A percentile compares a stretch with the other conserved stretches of the same genome.
These are phyloP conservation scores for Zaprionus ornatus DNA, from an alignment of 1,140 invertebrate genomes.

Conservation along the genomic window DNA sequence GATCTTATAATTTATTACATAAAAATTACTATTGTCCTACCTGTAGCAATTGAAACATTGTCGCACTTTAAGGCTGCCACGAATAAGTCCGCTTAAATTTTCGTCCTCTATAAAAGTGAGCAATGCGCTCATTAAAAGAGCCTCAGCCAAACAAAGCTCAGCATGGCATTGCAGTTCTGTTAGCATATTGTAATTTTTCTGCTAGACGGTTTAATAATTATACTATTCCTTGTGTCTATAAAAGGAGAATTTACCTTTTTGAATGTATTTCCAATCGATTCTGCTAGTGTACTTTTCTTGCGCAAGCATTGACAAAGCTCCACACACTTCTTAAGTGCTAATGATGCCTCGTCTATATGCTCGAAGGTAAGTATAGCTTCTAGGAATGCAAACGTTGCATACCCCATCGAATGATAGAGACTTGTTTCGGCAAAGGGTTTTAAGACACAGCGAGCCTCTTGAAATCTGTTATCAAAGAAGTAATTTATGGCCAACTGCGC, in stretches of 20 bases:
- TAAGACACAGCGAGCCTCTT: slow-evolving; percentile 90
- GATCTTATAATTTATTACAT: too few species aligned
- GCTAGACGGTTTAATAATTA: background rate
- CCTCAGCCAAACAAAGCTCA: slow-evolving; percentile 97
- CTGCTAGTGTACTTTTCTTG: slow-evolving; percentile 89
- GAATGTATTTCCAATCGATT: slow-evolving; percentile 92
- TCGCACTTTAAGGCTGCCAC: too few species aligned
- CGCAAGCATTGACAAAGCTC: slow-evolving; percentile 90
- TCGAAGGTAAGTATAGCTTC: slow-evolving; percentile 97
- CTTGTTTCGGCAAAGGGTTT: slow-evolving; percentile 91
- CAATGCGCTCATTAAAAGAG: slow-evolving; percentile 93
- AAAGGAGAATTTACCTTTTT: slow-evolving; percentile 84
- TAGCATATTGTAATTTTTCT: slow-evolving; percentile 90
- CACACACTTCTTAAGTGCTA: slow-evolving; percentile 90
- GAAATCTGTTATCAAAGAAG: slow-evolving; percentile 95
- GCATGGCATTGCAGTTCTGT: slow-evolving; percentile 95
- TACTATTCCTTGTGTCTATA: too few species aligned
- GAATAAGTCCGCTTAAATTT: too few species aligned
- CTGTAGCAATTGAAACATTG: too few species aligned
- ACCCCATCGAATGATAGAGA: slow-evolving; percentile 96
- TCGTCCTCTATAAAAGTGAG: slow-evolving; percentile 95
- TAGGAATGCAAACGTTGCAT: slow-evolving; percentile 94
- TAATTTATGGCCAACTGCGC: slow-evolving; percentile 89
- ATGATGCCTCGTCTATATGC: slow-evolving; percentile 90
- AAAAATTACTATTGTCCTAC: too few species aligned